Base-by-base conservation (phyloP, 2,888 invertebrate species). In the Eumerus sabulonum region DNA sequence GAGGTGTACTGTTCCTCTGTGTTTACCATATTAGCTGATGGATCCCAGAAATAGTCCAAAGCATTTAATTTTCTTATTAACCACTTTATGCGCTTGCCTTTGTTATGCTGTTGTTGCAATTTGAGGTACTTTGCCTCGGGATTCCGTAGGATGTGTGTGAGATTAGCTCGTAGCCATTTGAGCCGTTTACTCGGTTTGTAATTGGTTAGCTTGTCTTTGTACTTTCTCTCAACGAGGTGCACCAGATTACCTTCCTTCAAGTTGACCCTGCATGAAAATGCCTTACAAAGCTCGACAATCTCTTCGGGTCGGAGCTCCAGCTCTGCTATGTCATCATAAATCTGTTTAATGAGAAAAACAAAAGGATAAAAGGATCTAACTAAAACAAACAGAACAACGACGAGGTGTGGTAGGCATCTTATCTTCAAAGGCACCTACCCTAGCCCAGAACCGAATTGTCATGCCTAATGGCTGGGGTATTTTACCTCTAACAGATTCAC, bases 251-350 rank as follows among this genome's bases (percentile, higher is more conserved):
- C 68, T 1, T 9, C 9, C 2, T 12, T 48, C 1, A 79, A 54
- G 54, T 79, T 44, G 0, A 79, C 79, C 48, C 19, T 50, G 27
- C 79, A 79, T 0, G 48, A 42, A 0, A 79, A 17, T 9, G 16
- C 36, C 0, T 7, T 1, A 12, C 79, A 79, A 3, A 64, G 35
- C 14, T 42, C 13, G 0, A 51, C 40, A 9, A 70, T 1, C 45
- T 79, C 35, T 0, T 59, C 44, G 0, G 9, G 1, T 9, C 68
- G 44, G 1, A 79, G 3, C 9, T 9, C 1, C 18, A 66, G 44
- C 16, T 17, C 48, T 4, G 68, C 74, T 42, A 79, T 51, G n/a
- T 79, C 79, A 5, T 79, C 68, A n/a, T 64, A 70, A 9, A 79
- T 70, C 79, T 79, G 18, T 1, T n/a, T n/a, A n/a, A n/a, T n/a